These are phyloP conservation scores for Papio anubis DNA, from an alignment of 2,113 vertebrate genomes.

Conservation along the genomic window DNA sequence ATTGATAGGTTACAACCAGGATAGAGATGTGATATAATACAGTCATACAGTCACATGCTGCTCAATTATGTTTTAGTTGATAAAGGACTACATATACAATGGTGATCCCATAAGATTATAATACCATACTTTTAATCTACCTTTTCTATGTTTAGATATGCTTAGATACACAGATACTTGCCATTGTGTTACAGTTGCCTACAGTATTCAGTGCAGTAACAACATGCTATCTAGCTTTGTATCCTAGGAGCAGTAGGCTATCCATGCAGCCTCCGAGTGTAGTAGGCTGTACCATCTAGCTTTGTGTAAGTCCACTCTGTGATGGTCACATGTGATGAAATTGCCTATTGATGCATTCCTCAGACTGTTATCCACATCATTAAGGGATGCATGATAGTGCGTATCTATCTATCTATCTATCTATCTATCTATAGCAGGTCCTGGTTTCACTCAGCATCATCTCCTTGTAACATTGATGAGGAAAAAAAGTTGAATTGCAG, in stretches of 20 bases:
- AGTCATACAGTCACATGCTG: background rate
- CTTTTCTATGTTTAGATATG: background rate
- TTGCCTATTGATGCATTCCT: background rate
- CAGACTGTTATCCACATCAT: background rate
- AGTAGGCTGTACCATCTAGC: background rate
- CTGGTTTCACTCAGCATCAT: background rate
- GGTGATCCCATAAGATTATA: background rate
- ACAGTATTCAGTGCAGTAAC: background rate
- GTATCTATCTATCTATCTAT: too few species aligned
- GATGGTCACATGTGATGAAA: background rate
- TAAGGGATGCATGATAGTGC: background rate
- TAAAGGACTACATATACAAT: background rate
- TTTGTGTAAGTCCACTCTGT: background rate
- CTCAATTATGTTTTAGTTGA: too few species aligned
- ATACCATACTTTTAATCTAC: background rate
- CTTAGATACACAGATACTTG: background rate
- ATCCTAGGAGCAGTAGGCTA: background rate
- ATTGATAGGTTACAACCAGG: background rate
- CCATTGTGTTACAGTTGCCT: background rate
- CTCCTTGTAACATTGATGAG: background rate
- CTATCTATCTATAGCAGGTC: background rate
- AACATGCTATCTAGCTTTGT: background rate
- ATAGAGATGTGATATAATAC: background rate
- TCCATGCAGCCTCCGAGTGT: background rate
- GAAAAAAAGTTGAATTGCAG: background rate